phyloP scores from a whole-genome alignment of 1,140 invertebrate genomes.

The Bombus waltoni region DNA sequence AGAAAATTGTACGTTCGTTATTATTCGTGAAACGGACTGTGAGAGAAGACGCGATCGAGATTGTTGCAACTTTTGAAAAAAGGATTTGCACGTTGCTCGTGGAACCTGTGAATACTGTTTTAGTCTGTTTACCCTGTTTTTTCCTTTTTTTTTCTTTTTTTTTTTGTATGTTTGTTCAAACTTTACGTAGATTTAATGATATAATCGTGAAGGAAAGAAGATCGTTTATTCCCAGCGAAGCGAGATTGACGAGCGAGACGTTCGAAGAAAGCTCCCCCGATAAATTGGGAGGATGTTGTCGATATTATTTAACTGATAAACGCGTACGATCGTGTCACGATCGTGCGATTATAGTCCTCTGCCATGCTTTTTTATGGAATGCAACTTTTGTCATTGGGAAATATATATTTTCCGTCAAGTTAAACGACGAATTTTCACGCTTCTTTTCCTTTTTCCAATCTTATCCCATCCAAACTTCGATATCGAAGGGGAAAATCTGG shows the following conservation, averaged over 20 bases:
- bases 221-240: neutral
- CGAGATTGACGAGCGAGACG: neutral
- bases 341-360: slow-evolving; percentile 23
- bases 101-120: neutral
- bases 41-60: neutral
- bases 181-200: slow-evolving; percentile 20
- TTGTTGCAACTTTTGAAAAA: neutral
- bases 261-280: neutral
- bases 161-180: slow-evolving; percentile 30
- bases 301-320: slow-evolving; percentile 33
- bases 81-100: neutral
- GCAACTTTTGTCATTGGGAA: slow-evolving; percentile 43
- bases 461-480: neutral
- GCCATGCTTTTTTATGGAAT: slow-evolving; percentile 50
- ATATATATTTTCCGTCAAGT: slow-evolving; percentile 39
- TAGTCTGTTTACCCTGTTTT: neutral
- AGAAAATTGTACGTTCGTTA: neutral
- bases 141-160: neutral
- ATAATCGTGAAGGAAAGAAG: neutral
- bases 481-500: neutral
- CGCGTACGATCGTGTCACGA: slow-evolving; percentile 6
- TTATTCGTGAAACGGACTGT: slow-evolving; percentile 5
- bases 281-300: neutral
- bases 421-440: neutral
- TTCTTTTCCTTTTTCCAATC: neutral